phyloP scores from a whole-genome alignment of 2,797 vertebrate genomes.

The Poeciliopsis paucimaculata region DNA sequence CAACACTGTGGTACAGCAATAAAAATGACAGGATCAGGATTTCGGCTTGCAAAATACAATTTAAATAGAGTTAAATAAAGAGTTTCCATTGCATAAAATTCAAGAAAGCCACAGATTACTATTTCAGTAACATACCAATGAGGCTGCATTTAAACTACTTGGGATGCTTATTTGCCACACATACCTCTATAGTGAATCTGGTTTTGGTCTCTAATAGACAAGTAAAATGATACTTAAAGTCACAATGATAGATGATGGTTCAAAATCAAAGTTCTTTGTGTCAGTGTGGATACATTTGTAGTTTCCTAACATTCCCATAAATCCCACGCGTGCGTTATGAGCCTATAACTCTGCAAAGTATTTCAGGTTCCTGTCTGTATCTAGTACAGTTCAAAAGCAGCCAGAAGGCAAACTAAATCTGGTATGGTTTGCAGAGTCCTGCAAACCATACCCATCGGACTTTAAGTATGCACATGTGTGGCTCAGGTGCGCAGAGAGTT shows the following conservation, averaged over 20 bases:
- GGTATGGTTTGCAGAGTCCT: slow-evolving; percentile 18
- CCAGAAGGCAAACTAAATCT: slow-evolving; percentile 3
- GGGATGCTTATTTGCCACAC: not conserved
- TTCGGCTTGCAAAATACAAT: not conserved
- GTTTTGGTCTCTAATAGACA: not conserved
- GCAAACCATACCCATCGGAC: not conserved
- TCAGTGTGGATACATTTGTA: not conserved
- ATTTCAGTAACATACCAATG: not conserved
- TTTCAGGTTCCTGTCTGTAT: not conserved
- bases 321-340: not conserved
- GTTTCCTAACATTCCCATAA: not conserved
- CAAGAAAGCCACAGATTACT: not conserved
- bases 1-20: not conserved
- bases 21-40: not conserved
- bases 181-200: not conserved
- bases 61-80: not conserved
- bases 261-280: not conserved
- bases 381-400: not conserved
- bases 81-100: not conserved
- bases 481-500: slow-evolving; percentile 62
- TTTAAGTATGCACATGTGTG: slow-evolving; percentile 29
- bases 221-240: not conserved
- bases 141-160: not conserved
- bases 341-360: not conserved
- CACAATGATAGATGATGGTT: not conserved